Evolutionary conservation across 2,113 vertebrate genomes (phyloP).

Genomic region (Oncorhynchus keta): DNA sequence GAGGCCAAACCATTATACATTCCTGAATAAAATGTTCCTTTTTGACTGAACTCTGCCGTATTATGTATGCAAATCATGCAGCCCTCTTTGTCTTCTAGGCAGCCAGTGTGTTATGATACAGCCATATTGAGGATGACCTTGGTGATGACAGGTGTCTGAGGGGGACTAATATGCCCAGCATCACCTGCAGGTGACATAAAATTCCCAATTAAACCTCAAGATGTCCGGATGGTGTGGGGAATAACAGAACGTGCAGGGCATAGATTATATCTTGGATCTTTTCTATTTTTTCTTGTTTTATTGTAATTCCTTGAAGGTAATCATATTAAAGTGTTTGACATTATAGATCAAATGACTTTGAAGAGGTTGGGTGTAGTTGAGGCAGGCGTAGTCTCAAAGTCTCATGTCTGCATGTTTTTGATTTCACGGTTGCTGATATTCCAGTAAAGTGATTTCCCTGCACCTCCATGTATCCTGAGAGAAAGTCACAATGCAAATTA

Average conservation of each 20-base stretch:
- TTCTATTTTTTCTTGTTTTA: no score
- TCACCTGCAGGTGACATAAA: constrained; percentile 56
- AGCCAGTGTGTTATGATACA: constrained; percentile 15
- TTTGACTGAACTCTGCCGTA: constrained; percentile 51
- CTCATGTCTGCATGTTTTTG: no score
- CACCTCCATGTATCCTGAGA: no score
- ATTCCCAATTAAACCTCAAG: constrained; percentile 69
- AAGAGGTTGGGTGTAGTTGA: background rate
- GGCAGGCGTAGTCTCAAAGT: no score
- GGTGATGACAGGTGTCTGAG: constrained; percentile 66
- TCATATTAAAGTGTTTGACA: constrained; percentile 16
- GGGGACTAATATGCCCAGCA: background rate
- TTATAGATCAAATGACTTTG: constrained; percentile 13
- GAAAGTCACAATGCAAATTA: no score
- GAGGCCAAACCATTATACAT: constrained; percentile 14
- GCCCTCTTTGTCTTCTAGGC: constrained; percentile 26
- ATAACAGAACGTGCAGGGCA: no score
- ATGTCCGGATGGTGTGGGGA: constrained; percentile 8
- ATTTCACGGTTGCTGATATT: no score
- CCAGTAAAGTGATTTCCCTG: no score
- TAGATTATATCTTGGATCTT: no score
- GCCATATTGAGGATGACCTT: constrained; percentile 61
- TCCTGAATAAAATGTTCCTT: constrained; percentile 38
- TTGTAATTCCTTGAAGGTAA: constrained; percentile 8
- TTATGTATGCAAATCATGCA: constrained; percentile 65